These are phyloP conservation scores for Andrena dorsata DNA, from an alignment of 2,888 invertebrate genomes.

Conservation along the genomic window DNA sequence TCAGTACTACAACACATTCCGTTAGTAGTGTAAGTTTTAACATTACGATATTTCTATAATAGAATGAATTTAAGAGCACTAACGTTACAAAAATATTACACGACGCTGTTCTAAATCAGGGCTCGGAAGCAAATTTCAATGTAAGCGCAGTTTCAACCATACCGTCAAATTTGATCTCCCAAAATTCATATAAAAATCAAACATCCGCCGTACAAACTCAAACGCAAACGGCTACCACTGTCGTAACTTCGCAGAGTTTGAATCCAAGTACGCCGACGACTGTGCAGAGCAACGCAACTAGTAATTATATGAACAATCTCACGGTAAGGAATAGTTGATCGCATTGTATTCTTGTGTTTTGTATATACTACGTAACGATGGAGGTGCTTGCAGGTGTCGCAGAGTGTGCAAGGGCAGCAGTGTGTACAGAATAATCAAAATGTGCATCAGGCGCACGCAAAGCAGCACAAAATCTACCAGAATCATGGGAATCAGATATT, in stretches of 20 bases:
- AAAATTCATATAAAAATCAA: slow-evolving; percentile 80
- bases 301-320: slow-evolving; percentile 74
- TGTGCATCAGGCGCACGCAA: slow-evolving; percentile 71
- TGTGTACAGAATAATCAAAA: slow-evolving; percentile 79
- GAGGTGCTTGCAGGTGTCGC: slow-evolving; percentile 56
- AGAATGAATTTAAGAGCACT: neutral
- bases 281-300: slow-evolving; percentile 73
- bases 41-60: neutral
- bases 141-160: slow-evolving; percentile 76
- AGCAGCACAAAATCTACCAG: slow-evolving; percentile 77
- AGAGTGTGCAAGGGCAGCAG: slow-evolving; percentile 76
- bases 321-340: slow-evolving; percentile 69
- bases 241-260: slow-evolving; percentile 74
- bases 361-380: neutral
- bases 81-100: neutral
- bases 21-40: slow-evolving; percentile 75
- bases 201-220: slow-evolving; percentile 83
- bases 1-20: slow-evolving; percentile 82
- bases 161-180: slow-evolving; percentile 75
- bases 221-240: slow-evolving; percentile 76
- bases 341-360: slow-evolving; percentile 20
- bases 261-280: slow-evolving; percentile 70
- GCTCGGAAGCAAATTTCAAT: slow-evolving; percentile 77
- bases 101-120: slow-evolving; percentile 63
- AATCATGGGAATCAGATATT: slow-evolving; percentile 78